phyloP scores from a whole-genome alignment of 2,113 vertebrate species.

The Brachypteracias leptosomus region DNA sequence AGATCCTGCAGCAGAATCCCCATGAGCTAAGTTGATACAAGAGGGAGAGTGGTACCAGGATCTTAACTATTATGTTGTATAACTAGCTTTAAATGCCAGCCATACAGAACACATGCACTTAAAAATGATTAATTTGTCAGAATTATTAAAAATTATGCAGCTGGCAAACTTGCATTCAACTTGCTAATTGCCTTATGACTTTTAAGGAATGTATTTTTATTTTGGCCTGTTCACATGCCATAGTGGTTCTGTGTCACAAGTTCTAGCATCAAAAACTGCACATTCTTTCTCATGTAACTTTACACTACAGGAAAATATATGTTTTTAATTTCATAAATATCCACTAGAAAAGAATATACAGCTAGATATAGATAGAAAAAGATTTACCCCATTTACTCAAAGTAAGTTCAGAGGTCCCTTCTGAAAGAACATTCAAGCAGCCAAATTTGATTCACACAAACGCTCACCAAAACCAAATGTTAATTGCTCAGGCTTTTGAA shows the following conservation, averaged over 20 bases:
- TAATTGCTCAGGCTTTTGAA: neutral
- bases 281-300: neutral
- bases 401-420: neutral
- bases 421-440: neutral
- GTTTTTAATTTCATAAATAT: neutral
- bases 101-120: neutral
- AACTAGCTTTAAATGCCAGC: slow-evolving; percentile 12
- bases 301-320: neutral
- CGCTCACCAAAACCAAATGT: neutral
- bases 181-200: neutral
- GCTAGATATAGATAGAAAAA: neutral
- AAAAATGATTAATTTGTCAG: neutral
- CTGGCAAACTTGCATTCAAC: neutral
- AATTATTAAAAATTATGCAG: neutral
- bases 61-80: neutral
- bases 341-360: neutral
- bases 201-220: neutral
- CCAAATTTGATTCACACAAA: neutral
- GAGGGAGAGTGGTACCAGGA: neutral
- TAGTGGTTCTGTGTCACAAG: neutral
- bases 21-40: neutral
- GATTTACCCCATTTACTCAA: neutral
- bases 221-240: neutral
- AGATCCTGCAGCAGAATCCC: neutral
- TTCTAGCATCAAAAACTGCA: neutral